These are phyloP conservation scores for Melanchra persicariae DNA, from an alignment of 2,888 invertebrate species.

Conservation along the genomic window DNA sequence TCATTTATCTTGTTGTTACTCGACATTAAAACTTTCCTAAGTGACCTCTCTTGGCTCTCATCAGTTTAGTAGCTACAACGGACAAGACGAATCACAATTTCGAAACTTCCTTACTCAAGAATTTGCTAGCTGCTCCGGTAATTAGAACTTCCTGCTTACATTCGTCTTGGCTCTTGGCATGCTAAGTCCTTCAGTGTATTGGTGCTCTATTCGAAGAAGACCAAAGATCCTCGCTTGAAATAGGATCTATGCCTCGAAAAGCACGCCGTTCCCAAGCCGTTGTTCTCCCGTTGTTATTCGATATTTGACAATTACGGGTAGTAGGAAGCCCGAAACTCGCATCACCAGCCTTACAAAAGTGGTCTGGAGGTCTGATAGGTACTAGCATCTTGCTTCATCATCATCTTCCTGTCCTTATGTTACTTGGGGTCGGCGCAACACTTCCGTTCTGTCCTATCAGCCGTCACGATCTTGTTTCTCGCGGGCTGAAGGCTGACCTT, in stretches of 20 bases:
- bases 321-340: background rate
- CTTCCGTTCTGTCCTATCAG: no score
- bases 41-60: constrained; percentile 9
- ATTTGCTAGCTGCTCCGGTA: no score
- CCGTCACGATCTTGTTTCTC: no score
- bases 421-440: no score
- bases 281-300: background rate
- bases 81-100: constrained; percentile 43
- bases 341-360: no score
- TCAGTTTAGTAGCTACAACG: constrained; percentile 21
- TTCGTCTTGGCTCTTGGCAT: background rate
- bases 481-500: no score
- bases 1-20: constrained; percentile 28
- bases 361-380: no score
- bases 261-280: background rate
- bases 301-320: background rate
- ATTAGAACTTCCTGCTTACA: constrained; percentile 6
- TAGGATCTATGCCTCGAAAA: background rate
- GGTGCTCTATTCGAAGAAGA: background rate
- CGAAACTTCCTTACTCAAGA: constrained; percentile 12
- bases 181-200: background rate
- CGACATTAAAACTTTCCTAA: constrained; percentile 25
- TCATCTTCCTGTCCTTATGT: no score
- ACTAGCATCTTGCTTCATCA: no score
- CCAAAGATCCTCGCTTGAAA: background rate